These are phyloP conservation scores for Macaria notata DNA, from an alignment of 2,888 invertebrate species.

Conservation along the genomic window DNA sequence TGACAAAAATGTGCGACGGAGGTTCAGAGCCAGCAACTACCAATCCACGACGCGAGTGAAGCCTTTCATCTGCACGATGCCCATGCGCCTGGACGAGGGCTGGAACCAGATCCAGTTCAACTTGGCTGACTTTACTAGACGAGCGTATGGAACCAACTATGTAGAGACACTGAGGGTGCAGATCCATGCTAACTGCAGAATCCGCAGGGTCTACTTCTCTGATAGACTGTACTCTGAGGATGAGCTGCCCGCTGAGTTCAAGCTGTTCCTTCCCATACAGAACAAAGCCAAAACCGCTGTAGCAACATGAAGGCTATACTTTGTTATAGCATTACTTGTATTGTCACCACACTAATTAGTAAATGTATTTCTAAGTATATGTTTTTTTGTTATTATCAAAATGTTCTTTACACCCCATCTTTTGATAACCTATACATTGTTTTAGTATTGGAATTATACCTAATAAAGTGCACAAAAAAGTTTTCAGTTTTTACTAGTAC, in stretches of 20 bases:
- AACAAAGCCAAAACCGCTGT: constrained; percentile 85
- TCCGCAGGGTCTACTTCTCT: constrained; percentile 94
- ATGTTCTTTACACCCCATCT: constrained; percentile 46
- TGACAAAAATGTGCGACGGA: constrained; percentile 94
- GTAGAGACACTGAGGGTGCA: constrained; percentile 95
- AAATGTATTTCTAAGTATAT: constrained; percentile 65
- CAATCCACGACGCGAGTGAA: constrained; percentile 96
- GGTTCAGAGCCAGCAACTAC: constrained; percentile 96
- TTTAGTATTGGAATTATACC: constrained; percentile 16
- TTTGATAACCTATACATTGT: constrained; percentile 40
- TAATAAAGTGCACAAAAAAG: constrained; percentile 33
- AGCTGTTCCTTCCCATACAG: constrained; percentile 96
- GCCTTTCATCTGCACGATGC: constrained; percentile 99
- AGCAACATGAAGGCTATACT: constrained; percentile 60
- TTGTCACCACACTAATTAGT: constrained; percentile 45
- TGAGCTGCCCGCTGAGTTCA: constrained; percentile 97
- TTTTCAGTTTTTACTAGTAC: constrained; percentile 7
- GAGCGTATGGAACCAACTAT: constrained; percentile 98
- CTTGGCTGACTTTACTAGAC: constrained; percentile 94
- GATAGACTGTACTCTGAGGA: constrained; percentile 96
- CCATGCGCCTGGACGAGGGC: constrained; percentile 95
- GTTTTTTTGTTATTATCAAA: constrained; percentile 51
- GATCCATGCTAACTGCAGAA: constrained; percentile 97
- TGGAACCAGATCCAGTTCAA: constrained; percentile 99
- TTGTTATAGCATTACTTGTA: constrained; percentile 24